Conservation (phyloP, 2,797 vertebrate genomes). For the Menidia menidia region DNA sequence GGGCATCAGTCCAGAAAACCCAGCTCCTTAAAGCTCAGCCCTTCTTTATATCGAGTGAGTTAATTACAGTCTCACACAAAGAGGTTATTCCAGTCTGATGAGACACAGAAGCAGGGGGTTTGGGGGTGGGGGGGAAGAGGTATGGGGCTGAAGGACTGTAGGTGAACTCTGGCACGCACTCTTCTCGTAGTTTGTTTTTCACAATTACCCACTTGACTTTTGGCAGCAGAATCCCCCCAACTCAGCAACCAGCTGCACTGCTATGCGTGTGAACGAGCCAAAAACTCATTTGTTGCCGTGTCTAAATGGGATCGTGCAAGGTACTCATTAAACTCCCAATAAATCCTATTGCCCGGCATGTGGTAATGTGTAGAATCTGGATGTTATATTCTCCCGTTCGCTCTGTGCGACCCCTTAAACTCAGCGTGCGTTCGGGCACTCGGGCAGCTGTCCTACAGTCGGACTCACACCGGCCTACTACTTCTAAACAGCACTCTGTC, state of each 20-base stretch:
- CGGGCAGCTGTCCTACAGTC: slow-evolving; percentile 29
- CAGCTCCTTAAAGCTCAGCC: background rate
- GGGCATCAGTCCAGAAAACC: background rate
- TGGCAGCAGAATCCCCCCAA: slow-evolving; percentile 55
- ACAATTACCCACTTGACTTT: slow-evolving; percentile 61
- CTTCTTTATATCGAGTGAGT: background rate
- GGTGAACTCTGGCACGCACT: slow-evolving; percentile 70
- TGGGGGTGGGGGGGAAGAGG: background rate
- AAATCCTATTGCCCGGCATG: background rate
- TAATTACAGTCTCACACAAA: background rate
- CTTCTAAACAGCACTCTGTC: slow-evolving; percentile 69
- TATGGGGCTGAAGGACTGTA: slow-evolving; percentile 30
- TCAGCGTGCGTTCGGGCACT: slow-evolving; percentile 33
- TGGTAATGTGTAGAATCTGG: background rate
- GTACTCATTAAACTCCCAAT: slow-evolving; percentile 24
- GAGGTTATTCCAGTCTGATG: slow-evolving; percentile 20
- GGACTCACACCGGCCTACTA: slow-evolving; percentile 62
- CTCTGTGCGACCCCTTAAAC: slow-evolving; percentile 5
- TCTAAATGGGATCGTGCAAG: slow-evolving; percentile 38
- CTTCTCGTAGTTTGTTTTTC: slow-evolving; percentile 59
- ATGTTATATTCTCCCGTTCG: background rate
- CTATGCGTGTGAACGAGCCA: slow-evolving; percentile 36
- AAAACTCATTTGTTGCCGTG: slow-evolving; percentile 38
- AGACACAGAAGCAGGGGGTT: background rate
- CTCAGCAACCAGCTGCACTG: slow-evolving; percentile 56